phyloP scores from a whole-genome alignment of 2,797 vertebrate genomes.

The Enteromius anoplus region DNA sequence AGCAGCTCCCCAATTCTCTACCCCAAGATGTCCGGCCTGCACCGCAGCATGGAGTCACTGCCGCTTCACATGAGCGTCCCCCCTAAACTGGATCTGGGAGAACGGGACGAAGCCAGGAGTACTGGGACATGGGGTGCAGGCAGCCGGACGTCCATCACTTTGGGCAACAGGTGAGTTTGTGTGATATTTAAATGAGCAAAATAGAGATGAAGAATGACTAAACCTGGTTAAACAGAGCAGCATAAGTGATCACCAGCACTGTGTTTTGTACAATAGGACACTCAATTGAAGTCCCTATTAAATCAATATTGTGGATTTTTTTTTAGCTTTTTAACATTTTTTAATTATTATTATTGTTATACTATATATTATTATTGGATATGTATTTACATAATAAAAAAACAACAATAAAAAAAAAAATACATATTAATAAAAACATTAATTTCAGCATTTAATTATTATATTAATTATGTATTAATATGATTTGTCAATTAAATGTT shows the following conservation, averaged over 20 bases:
- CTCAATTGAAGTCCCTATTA: not conserved
- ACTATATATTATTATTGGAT: not conserved
- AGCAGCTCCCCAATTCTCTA: conserved; percentile 85
- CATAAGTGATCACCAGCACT: not conserved
- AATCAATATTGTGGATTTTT: not conserved
- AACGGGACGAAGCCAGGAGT: conserved; percentile 74
- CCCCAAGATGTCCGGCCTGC: conserved; percentile 89
- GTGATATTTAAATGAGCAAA: not conserved
- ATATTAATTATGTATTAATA: too few species aligned
- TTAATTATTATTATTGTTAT: not conserved
- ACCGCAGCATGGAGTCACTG: conserved; percentile 97
- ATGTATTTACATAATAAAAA: too few species aligned
- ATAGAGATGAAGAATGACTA: not conserved
- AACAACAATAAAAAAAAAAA: too few species aligned
- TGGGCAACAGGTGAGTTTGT: conserved; percentile 80
- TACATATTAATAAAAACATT: too few species aligned
- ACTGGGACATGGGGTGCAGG: conserved; percentile 86
- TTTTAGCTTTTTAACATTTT: not conserved
- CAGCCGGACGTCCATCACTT: conserved; percentile 80
- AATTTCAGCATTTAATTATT: too few species aligned
- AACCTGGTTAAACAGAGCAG: not conserved
- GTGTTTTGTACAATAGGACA: not conserved
- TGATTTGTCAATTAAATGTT: too few species aligned
- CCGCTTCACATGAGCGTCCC: conserved; percentile 94
- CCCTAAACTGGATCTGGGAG: conserved; percentile 61